Conservation (phyloP, 37 sponge, comb jelly and placozoan genomes). For the Amphimedon queenslandica region DNA sequence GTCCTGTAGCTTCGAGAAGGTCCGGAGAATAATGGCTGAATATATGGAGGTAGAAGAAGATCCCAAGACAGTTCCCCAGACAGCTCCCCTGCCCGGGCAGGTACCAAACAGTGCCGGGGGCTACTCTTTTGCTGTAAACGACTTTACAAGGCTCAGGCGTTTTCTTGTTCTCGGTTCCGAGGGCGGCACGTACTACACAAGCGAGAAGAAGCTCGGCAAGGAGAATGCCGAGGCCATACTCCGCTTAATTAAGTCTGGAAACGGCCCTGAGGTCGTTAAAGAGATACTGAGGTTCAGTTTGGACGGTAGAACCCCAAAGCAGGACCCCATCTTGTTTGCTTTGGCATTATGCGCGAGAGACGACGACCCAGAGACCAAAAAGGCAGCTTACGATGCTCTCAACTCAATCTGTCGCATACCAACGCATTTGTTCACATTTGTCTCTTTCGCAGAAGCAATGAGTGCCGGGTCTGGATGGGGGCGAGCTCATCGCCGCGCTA, state of each 20-base stretch:
- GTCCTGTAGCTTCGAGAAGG: too few species aligned
- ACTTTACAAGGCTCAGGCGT: slow-evolving; percentile 51
- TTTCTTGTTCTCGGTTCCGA: slow-evolving; percentile 75
- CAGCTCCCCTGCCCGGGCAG: slow-evolving; percentile 39
- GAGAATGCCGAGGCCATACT: slow-evolving; percentile 62
- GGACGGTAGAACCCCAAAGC: slow-evolving; percentile 68
- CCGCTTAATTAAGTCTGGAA: slow-evolving; percentile 41
- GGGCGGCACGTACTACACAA: slow-evolving; percentile 72
- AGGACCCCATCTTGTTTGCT: slow-evolving; percentile 67
- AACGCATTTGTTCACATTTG: slow-evolving; percentile 64
- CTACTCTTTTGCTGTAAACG: slow-evolving; percentile 43
- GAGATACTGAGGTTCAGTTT: slow-evolving; percentile 59
- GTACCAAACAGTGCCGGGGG: slow-evolving; percentile 71
- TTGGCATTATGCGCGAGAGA: slow-evolving; percentile 70
- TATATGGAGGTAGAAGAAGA: not conserved
- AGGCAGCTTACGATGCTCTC: slow-evolving; percentile 62
- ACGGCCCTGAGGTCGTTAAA: slow-evolving; percentile 47
- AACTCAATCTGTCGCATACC: slow-evolving; percentile 62
- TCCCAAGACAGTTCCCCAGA: not conserved
- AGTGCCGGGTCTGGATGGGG: slow-evolving; percentile 64
- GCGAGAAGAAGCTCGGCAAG: slow-evolving; percentile 61
- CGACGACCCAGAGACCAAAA: slow-evolving; percentile 43
- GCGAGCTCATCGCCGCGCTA: slow-evolving; percentile 58
- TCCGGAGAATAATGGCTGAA: not conserved
- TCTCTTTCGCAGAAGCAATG: slow-evolving; percentile 52